Evolutionary conservation across 92 coral and sea anemone genomes (phyloP), one percentile per base, ranked within the genome.

Genomic region (Siderastrea radians): DNA sequence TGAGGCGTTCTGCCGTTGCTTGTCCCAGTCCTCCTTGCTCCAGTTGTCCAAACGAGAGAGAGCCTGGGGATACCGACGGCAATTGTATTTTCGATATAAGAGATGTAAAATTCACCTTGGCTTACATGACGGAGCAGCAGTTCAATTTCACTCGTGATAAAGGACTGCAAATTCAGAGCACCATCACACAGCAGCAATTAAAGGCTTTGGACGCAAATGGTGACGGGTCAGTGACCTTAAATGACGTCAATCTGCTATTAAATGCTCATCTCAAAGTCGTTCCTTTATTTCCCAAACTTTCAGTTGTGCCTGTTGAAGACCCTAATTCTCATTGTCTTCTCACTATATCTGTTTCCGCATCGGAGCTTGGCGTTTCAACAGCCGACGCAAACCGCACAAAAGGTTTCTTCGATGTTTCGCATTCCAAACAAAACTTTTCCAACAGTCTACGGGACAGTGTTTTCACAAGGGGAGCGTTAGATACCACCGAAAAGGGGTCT

Each of bases 1-100:
- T 12, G 13, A 88, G 65, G 55, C 93, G 93, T 10, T 82, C 90
- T 49, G 74, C 75, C 47, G 80, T 46, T 54, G 59, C 50, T 44
- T 90, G 93, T 45, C 66, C 74, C 76, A 81, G 2, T 9, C 93
- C 91, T 10, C 93, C 93, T 1, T 90, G 93, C 55, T 64, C 61
- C 19, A 76, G 52, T 52, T 90, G 93, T 62, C 87, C 87, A 9
- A 49, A 62, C 0, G 91, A 75, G 75, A 66, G 91, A 49, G 85
- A 86, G 49, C 91, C 67, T 12, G 87, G 93, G 0, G 93, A 90
- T 48, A 58, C 87, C 49, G 93, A 90, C n/a, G 91, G 93, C 10
- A 90, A 90, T 79, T 86, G 93, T 58, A 17, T 86, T 70, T 90
- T 90, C 61, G 93, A 90, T 50, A 67, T 86, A 43, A 73, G 93